phyloP scores from a whole-genome alignment of 2,888 invertebrate species.

The Agriotes lineatus region DNA sequence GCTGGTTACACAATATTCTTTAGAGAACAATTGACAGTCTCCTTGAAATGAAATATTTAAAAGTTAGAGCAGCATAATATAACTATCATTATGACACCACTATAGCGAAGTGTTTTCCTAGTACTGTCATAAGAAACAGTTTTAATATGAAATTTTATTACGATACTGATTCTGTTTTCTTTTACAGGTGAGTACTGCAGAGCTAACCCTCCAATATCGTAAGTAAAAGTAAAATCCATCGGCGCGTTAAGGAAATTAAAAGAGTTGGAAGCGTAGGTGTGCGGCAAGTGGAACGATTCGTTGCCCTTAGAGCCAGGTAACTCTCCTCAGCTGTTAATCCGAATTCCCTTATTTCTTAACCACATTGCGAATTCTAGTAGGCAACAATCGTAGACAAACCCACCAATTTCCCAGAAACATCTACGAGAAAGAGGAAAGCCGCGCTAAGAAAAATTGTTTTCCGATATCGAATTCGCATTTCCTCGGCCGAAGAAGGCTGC shows the following conservation, averaged over 20 bases:
- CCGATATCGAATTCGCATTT: conserved; percentile 66
- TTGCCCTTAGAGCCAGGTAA: conserved; percentile 21
- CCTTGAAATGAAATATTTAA: no score
- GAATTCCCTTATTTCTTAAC: conserved; percentile 36
- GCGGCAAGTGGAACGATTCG: conserved; percentile 8
- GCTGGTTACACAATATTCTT: no score
- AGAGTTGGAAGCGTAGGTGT: conserved; percentile 4
- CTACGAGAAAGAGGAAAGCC: conserved; percentile 52
- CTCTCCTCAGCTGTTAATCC: conserved; percentile 27
- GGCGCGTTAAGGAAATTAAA: conserved; percentile 8
- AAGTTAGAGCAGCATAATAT: no score
- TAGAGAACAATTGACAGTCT: no score
- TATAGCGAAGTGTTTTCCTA: no score
- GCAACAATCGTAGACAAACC: conserved; percentile 50
- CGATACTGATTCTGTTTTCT: conserved; percentile 19
- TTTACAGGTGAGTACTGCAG: conserved; percentile 45
- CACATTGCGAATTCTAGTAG: conserved; percentile 46
- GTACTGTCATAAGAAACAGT: no score
- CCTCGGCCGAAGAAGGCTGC: conserved; percentile 48
- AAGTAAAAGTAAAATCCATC: neutral
- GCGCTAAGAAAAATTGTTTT: conserved; percentile 68
- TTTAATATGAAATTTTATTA: no score
- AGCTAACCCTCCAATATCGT: conserved; percentile 20
- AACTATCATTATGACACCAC: no score
- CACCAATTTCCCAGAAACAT: conserved; percentile 50